Percentiles rank a stretch among this genome's conserved stretches.
Evolutionary conservation across 1,140 invertebrate genomes (phyloP).

Genomic region (Eulimnadia texana): DNA sequence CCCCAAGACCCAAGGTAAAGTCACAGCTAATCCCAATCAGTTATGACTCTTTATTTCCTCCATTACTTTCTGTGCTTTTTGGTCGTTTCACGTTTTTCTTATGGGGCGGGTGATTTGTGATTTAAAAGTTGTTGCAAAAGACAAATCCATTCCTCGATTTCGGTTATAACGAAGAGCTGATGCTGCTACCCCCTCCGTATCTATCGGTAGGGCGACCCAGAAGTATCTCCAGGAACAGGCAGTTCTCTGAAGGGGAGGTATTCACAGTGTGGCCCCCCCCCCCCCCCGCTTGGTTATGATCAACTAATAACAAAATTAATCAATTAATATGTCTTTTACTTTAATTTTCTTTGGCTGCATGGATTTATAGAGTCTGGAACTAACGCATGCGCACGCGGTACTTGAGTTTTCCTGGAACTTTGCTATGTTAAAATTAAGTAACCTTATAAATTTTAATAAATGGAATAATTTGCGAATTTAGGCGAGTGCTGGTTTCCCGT

Average conservation of each 20-base stretch:
- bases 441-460: no score
- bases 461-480: no score
- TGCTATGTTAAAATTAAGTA: no score
- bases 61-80: background rate
- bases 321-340: no score
- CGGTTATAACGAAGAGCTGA: background rate
- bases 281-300: no score
- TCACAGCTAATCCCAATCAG: no score
- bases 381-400: background rate
- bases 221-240: background rate
- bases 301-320: no score
- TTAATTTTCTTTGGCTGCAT: background rate
- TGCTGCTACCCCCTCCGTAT: background rate
- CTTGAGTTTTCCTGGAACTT: background rate
- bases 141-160: background rate
- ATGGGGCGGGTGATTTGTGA: background rate
- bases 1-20: slow-evolving; percentile 16
- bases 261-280: background rate
- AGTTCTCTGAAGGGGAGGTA: background rate
- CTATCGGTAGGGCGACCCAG: slow-evolving; percentile 16
- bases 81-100: background rate
- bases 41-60: background rate
- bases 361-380: background rate
- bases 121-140: background rate
- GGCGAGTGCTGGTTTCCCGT: background rate